These are phyloP conservation scores for Chromobotia macracanthus DNA, from an alignment of 2,797 vertebrate genomes.

Conservation along the genomic window DNA sequence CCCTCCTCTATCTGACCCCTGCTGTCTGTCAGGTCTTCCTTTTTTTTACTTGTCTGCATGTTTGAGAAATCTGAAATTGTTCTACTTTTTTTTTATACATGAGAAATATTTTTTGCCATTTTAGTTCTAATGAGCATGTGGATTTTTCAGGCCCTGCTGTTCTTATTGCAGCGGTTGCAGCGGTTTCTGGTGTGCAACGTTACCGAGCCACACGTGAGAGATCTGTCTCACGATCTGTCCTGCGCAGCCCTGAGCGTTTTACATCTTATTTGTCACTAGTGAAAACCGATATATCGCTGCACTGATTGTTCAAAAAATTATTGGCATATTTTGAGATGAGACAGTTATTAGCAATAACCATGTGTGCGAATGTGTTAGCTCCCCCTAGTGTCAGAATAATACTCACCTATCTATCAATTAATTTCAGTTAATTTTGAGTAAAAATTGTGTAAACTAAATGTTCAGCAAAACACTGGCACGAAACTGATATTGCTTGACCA, in stretches of 20 bases:
- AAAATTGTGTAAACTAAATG: background rate
- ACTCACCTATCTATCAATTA: background rate
- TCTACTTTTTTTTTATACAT: background rate
- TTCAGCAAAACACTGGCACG: background rate
- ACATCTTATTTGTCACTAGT: background rate
- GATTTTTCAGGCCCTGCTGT: background rate
- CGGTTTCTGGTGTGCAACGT: background rate
- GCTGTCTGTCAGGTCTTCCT: slow-evolving; percentile 8
- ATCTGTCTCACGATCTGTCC: background rate
- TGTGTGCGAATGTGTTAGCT: background rate
- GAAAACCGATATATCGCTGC: background rate
- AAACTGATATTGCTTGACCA: slow-evolving; percentile 19
- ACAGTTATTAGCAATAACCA: background rate
- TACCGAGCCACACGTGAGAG: background rate
- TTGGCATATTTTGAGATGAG: too few relatives aligned
- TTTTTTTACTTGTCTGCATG: background rate
- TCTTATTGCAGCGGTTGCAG: background rate
- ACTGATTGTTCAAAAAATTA: background rate
- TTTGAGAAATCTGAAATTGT: background rate
- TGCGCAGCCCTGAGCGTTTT: background rate
- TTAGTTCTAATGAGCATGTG: background rate
- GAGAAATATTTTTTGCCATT: too few relatives aligned
- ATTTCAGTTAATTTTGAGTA: background rate
- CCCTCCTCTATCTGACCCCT: slow-evolving; percentile 28
- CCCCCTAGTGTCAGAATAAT: background rate